Conservation (phyloP, 2,888 invertebrate species). For the Lasius fuliginosus region DNA sequence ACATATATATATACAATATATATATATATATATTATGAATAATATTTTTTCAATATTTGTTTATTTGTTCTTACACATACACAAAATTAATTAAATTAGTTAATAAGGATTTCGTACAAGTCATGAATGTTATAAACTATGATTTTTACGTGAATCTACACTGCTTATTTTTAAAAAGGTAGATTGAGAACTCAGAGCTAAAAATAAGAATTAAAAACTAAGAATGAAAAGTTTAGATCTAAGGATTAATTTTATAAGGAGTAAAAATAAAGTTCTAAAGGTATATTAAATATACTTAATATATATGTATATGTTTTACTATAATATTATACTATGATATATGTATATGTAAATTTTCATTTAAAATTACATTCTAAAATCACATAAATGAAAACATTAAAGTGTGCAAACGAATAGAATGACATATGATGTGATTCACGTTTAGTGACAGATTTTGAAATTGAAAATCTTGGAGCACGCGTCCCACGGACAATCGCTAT, state of each 20-base stretch:
- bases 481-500: conserved; percentile 31
- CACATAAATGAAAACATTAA: background rate
- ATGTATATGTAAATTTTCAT: background rate
- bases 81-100: background rate
- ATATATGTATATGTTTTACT: too few species aligned
- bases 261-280: background rate
- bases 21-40: too few species aligned
- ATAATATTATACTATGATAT: too few species aligned
- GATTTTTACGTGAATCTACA: background rate
- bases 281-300: background rate
- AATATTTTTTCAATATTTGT: too few species aligned
- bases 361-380: background rate
- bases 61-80: too few species aligned
- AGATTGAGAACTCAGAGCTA: background rate
- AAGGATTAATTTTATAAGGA: background rate
- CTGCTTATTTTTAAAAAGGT: background rate
- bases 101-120: background rate
- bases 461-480: conserved; percentile 13
- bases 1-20: too few species aligned
- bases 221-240: background rate
- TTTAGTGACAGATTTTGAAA: conserved; percentile 20
- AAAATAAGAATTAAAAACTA: background rate
- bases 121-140: background rate
- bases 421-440: background rate
- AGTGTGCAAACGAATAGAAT: conserved; percentile 6